Conservation (phyloP, 2,797 vertebrate genomes). For the Falco rusticolus region DNA sequence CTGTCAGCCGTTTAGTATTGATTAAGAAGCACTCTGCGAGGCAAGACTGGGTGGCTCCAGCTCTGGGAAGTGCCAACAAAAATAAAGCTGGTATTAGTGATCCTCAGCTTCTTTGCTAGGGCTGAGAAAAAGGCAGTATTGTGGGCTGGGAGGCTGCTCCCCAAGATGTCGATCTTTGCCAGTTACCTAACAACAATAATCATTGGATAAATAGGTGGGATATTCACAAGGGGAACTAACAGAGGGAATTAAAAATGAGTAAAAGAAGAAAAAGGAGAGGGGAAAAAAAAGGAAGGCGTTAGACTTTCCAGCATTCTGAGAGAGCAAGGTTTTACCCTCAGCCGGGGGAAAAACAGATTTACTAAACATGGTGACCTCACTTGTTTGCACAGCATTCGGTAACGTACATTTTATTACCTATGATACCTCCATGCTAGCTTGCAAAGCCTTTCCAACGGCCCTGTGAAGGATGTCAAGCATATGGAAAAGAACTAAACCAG, state of each 20-base stretch:
- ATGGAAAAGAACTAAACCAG: conserved; percentile 68
- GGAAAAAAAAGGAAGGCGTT: neutral
- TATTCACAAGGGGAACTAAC: neutral
- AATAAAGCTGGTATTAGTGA: conserved; percentile 46
- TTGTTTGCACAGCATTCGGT: conserved; percentile 73
- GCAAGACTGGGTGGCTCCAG: conserved; percentile 23
- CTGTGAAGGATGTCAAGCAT: conserved; percentile 12
- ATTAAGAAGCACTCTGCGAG: conserved; percentile 21
- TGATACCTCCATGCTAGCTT: conserved; percentile 61
- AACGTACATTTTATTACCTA: conserved; percentile 71
- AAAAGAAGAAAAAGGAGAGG: neutral
- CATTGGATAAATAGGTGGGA: conserved; percentile 21
- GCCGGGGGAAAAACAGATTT: conserved; percentile 66
- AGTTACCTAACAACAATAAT: conserved; percentile 43
- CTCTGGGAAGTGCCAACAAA: conserved; percentile 40
- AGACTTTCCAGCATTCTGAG: conserved; percentile 71
- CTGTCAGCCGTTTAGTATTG: conserved; percentile 27
- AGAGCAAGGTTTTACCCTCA: conserved; percentile 69
- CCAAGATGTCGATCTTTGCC: neutral
- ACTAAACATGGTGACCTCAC: conserved; percentile 75
- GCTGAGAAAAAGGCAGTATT: conserved; percentile 32
- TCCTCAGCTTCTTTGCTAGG: conserved; percentile 14
- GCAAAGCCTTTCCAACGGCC: conserved; percentile 62
- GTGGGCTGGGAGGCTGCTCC: neutral
- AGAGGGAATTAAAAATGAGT: neutral